A percentile compares a stretch with the other conserved stretches of the same genome.
Evolutionary conservation across 2,113 vertebrate genomes (phyloP).

Genomic region (Nothoprocta perdicaria): DNA sequence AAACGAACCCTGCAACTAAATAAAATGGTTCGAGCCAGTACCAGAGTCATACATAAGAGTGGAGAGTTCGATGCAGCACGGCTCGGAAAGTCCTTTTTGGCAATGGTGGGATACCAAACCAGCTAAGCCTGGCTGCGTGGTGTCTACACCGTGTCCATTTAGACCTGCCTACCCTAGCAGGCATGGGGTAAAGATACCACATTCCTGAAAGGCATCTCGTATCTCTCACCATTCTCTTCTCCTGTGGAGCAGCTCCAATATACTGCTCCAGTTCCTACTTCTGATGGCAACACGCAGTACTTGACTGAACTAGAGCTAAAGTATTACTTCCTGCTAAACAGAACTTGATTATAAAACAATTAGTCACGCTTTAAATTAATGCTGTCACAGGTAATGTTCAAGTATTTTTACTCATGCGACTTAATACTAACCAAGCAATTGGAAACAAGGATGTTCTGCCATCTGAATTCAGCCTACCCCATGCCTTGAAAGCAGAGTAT

Average conservation of each 20-base stretch:
- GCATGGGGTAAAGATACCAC: fast-evolving
- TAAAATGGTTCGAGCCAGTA: background rate
- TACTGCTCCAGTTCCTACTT: background rate
- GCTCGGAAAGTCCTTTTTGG: fast-evolving
- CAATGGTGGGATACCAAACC: background rate
- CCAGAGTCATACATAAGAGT: background rate
- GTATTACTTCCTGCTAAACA: background rate
- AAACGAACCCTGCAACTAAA: background rate
- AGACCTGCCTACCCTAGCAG: background rate
- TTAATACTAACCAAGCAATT: background rate
- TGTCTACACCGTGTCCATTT: background rate
- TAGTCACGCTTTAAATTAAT: background rate
- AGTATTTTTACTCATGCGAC: background rate
- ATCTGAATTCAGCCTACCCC: fast-evolving
- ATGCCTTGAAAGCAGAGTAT: fast-evolving
- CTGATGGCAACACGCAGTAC: background rate
- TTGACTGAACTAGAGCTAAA: background rate
- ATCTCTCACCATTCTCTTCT: fast-evolving
- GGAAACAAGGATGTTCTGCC: background rate
- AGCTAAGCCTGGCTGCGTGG: fast-evolving
- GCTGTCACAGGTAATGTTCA: background rate
- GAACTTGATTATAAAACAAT: background rate
- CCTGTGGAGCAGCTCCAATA: fast-evolving
- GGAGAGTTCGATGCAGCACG: background rate
- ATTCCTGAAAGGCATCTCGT: no score